A percentile compares a stretch with the other conserved stretches of the same genome.
These are phyloP conservation scores for Semotilus atromaculatus DNA, from an alignment of 2,797 vertebrate genomes.

Conservation along the genomic window DNA sequence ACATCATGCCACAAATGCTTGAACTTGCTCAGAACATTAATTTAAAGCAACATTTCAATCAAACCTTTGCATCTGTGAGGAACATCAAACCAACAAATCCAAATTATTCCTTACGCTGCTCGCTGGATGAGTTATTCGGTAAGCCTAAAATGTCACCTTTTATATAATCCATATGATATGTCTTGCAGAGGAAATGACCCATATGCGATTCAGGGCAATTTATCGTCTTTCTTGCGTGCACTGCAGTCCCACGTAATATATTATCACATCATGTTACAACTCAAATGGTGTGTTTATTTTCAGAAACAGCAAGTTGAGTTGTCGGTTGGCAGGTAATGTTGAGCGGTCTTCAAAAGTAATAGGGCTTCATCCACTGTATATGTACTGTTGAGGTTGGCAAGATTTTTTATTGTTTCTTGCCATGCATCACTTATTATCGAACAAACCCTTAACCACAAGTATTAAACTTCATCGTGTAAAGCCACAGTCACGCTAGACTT, in stretches of 20 bases:
- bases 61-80: not conserved
- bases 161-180: conserved; percentile 66
- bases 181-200: conserved; percentile 70
- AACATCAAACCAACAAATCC: not conserved
- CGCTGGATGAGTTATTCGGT: conserved; percentile 42
- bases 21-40: not conserved
- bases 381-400: conserved; percentile 12
- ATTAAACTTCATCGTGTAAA: not conserved
- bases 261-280: conserved; percentile 47
- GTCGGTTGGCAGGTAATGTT: conserved; percentile 43
- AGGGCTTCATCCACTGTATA: conserved; percentile 12
- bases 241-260: conserved; percentile 38
- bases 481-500: not conserved
- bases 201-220: conserved; percentile 55
- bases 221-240: conserved; percentile 48
- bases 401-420: conserved; percentile 5
- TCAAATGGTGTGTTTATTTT: conserved; percentile 49
- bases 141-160: conserved; percentile 47
- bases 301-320: conserved; percentile 28
- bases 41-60: not conserved
- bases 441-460: not conserved
- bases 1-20: not conserved
- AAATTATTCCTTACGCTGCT: not conserved
- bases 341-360: conserved; percentile 42
- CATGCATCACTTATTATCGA: not conserved